Base-by-base conservation (phyloP, 2,888 invertebrate species). In the Brachyptera putata region DNA sequence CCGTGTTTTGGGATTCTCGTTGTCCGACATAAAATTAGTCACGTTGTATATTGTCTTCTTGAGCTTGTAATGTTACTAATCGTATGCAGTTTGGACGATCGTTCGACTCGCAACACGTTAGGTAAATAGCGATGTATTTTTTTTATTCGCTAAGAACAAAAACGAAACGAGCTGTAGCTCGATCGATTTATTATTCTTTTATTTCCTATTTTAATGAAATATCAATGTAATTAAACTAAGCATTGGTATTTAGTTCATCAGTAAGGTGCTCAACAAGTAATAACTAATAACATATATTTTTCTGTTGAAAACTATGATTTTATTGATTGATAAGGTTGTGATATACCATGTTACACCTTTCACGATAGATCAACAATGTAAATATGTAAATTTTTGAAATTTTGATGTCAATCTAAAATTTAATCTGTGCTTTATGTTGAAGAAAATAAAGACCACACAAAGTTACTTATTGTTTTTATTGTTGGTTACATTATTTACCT, bases 361-460 rank as follows among this genome's bases (percentile, higher is more conserved):
- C 53, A 53, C 16, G 21, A 14, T 34, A 53, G 53, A 53, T 22
- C 25, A n/a, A n/a, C 34, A 53, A 36, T 53, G 53, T 53, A 53
- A 53, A 53, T 53, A 53, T 53, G 53, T 53, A 53, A 16, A 53
- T 53, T 53, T 53, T 34, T 36, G 30, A 53, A 36, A 16, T 36
- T 53, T 53, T 53, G 36, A 53, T 53, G 53, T 53, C 53, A 34
- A 36, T 53, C 24, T 36, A n/a, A n/a, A n/a, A n/a, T n/a, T n/a
- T n/a, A 46, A 36, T 53, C 53, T 53, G 53, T 53, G 34, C 53
- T 53, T 53, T 53, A 53, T 53, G 53, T 53, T 53, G 18, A 36
- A 53, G 34, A 36, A 14, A 53, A 53, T 53, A 53, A 36, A 53
- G 36, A 53, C 5, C 7, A 30, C n/a, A n/a, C n/a, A n/a, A n/a